These are phyloP conservation scores for Galemys pyrenaicus DNA, from an alignment of 2,113 vertebrate genomes.

Conservation along the genomic window DNA sequence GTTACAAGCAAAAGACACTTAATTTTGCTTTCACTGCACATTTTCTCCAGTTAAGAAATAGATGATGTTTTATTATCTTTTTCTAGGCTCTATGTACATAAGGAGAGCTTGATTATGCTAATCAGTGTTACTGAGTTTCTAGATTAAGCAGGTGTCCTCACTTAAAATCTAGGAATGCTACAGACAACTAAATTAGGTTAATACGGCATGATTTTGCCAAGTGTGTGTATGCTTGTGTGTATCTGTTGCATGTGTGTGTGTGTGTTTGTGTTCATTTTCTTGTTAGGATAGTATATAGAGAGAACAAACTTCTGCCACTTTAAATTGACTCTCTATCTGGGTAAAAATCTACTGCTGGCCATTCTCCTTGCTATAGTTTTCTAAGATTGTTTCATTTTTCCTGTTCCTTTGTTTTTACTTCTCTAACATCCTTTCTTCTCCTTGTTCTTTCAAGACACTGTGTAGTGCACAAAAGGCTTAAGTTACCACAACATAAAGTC, in stretches of 20 bases:
- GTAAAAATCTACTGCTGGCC: not conserved
- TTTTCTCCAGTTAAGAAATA: slow-evolving; percentile 55
- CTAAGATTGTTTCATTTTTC: not conserved
- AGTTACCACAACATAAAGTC: not conserved
- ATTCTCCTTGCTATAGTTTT: not conserved
- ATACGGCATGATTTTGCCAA: not conserved
- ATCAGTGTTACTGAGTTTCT: slow-evolving; percentile 60
- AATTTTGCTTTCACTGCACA: not conserved
- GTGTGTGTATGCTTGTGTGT: not conserved
- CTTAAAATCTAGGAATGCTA: slow-evolving; percentile 37
- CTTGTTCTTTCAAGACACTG: not conserved
- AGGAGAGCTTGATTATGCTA: slow-evolving; percentile 61
- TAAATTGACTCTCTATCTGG: not conserved
- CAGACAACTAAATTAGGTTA: not conserved
- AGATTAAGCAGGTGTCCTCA: not conserved
- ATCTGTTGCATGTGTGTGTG: no score
- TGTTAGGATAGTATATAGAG: not conserved
- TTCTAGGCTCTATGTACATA: slow-evolving; percentile 33
- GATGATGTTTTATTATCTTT: not conserved
- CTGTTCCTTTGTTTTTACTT: slow-evolving; percentile 28
- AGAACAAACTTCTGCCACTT: not conserved
- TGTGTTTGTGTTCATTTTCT: not conserved
- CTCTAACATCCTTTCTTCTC: not conserved
- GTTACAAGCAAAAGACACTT: not conserved
- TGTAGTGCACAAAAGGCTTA: slow-evolving; percentile 10